Percentiles rank a stretch among this genome's conserved stretches.
These are phyloP conservation scores for Thinocorus orbignyianus DNA, from an alignment of 2,113 vertebrate species.

Conservation along the genomic window DNA sequence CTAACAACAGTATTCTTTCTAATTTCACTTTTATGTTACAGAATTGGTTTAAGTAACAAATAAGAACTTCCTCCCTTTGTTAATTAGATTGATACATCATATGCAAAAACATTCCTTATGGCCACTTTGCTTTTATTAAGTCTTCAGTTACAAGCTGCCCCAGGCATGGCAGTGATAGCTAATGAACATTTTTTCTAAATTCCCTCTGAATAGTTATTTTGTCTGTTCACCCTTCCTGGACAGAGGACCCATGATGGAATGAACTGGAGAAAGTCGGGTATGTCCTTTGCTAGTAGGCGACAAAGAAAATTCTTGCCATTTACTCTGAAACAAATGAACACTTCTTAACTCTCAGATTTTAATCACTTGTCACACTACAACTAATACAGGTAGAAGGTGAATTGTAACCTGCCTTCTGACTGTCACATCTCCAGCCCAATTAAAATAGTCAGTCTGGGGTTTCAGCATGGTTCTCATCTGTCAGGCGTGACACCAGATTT, in stretches of 20 bases:
- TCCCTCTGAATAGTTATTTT: background rate
- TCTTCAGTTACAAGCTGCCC: slow-evolving; percentile 38
- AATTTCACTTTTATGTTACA: slow-evolving; percentile 57
- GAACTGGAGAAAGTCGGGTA: slow-evolving; percentile 11
- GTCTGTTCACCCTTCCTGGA: background rate
- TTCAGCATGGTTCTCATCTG: background rate
- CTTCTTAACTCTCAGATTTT: background rate
- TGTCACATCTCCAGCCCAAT: background rate
- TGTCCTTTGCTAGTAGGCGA: slow-evolving; percentile 19
- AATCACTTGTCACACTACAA: background rate
- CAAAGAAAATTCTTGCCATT: slow-evolving; percentile 10
- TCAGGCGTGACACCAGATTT: background rate
- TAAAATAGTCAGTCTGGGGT: background rate
- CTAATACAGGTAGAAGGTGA: background rate
- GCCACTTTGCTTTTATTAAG: slow-evolving; percentile 53
- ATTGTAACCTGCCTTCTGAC: background rate
- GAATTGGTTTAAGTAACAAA: slow-evolving; percentile 51
- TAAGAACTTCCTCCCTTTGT: slow-evolving; percentile 38
- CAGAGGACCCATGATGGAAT: background rate
- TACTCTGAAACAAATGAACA: background rate
- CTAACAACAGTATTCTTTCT: slow-evolving; percentile 23
- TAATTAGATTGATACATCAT: slow-evolving; percentile 53
- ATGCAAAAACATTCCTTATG: slow-evolving; percentile 22
- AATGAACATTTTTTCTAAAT: slow-evolving; percentile 8
- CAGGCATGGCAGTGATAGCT: background rate